phyloP scores from a whole-genome alignment of 2,888 invertebrate species.

The Chrysolina haemoptera region DNA sequence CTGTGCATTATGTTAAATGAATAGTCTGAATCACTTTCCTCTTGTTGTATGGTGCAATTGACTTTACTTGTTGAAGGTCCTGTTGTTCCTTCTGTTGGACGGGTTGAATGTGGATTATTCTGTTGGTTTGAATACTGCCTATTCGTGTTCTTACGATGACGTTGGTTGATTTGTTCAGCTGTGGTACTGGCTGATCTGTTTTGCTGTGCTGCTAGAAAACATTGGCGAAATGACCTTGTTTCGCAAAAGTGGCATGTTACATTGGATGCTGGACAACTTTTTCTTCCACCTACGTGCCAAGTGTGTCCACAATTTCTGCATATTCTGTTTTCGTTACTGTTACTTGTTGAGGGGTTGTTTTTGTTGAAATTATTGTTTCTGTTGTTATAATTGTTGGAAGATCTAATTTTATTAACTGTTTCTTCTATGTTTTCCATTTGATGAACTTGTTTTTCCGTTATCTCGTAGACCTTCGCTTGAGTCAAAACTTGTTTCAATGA shows the following conservation, averaged over 20 bases:
- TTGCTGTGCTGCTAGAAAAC: constrained; percentile 31
- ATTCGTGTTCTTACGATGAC: not conserved
- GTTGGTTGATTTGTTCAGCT: not conserved
- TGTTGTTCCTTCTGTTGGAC: constrained; percentile 1
- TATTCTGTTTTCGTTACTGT: not conserved
- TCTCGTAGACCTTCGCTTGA: constrained; percentile 19
- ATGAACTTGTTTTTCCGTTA: constrained; percentile 16
- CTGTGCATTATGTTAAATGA: constrained; percentile 27
- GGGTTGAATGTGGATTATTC: not conserved
- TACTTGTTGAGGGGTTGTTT: constrained; percentile 5
- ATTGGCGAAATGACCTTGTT: constrained; percentile 42
- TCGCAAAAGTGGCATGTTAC: constrained; percentile 32
- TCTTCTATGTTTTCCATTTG: constrained; percentile 12
- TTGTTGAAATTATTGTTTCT: not conserved
- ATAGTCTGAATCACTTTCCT: constrained; percentile 15
- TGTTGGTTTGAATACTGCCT: not conserved
- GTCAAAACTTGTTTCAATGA: constrained; percentile 20
- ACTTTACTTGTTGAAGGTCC: constrained; percentile 13
- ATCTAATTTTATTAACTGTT: not conserved
- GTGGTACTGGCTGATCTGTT: not conserved
- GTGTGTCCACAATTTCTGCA: constrained; percentile 42
- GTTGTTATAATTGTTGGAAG: not conserved
- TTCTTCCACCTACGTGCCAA: constrained; percentile 40
- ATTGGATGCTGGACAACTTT: constrained; percentile 42
- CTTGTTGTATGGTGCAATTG: constrained; percentile 27